Evolutionary conservation across 1,140 invertebrate genomes (phyloP).

Genomic region (Drusus annulatus): DNA sequence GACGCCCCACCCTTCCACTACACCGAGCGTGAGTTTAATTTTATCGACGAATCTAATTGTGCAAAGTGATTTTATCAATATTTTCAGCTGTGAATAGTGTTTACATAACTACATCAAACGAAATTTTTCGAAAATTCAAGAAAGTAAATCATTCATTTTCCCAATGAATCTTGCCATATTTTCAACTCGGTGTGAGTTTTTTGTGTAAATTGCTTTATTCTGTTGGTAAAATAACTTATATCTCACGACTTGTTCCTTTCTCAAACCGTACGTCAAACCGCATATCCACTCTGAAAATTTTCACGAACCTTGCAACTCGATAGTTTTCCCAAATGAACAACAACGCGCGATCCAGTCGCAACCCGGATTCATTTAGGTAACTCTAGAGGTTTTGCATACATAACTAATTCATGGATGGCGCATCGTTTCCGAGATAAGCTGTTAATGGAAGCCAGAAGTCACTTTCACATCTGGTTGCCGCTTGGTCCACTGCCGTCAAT

Average conservation of each 20-base stretch:
- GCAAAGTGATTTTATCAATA: conserved; percentile 37
- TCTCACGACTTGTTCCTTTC: too few relatives aligned
- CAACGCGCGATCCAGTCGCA: conserved; percentile 12
- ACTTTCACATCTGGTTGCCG: conserved; percentile 41
- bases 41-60: not conserved
- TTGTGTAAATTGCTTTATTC: too few relatives aligned
- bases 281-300: not conserved
- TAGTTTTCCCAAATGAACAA: not conserved
- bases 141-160: too few relatives aligned
- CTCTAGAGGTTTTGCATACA: conserved; percentile 31
- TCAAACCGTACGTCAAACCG: too few relatives aligned
- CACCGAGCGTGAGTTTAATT: not conserved
- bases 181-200: too few relatives aligned
- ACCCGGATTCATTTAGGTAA: conserved; percentile 20
- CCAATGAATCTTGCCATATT: too few relatives aligned
- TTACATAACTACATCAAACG: not conserved
- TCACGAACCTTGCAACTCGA: not conserved
- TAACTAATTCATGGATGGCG: conserved; percentile 29
- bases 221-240: too few relatives aligned
- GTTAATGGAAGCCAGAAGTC: conserved; percentile 26
- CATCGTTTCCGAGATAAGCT: conserved; percentile 37
- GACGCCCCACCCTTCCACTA: not conserved
- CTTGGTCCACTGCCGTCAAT: not conserved
- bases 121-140: too few relatives aligned
- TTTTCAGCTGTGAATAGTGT: conserved; percentile 34